Evolutionary conservation across 2,797 vertebrate species (phyloP), one percentile per base, ranked within the genome.

Genomic region (Gephyroberyx darwinii): DNA sequence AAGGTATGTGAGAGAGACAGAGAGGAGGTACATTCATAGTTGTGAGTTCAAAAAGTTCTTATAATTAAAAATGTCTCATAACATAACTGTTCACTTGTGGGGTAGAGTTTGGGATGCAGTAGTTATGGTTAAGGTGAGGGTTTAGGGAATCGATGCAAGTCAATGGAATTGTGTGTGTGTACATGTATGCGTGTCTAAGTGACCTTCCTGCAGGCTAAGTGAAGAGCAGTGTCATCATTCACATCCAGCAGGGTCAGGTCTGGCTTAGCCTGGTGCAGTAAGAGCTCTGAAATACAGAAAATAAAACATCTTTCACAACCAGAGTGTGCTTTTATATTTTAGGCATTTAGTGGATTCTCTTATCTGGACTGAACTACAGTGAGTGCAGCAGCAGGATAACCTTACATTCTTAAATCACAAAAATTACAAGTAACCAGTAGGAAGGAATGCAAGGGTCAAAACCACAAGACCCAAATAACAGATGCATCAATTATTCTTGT

Each of bases 151-250:
- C 10, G 39, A 41, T 41, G 10, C 9, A 41, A 41, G 39, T 41
- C 39, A 13, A 13, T 41, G 43, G 14, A 16, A 45, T 5, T 45
- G 43, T 41, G 39, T 41, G 10, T 13, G 39, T 20, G 50, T 51
- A 8, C 19, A 52, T 67, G 6, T 73, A 12, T 65, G 6, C 69
- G 22, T 71, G 63, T 79, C 65, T 77, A 7, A 71, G 75, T 65
- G 77, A 98, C 98, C 96, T 98, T 97, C 94, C 93, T 96, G 94
- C 98, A 99, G 90, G 98, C 97, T 92, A 99, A 92, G 92, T 99
- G 98, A 90, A 99, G 96, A 90, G 96, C 97, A 63, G 97, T 99
- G 93, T 98, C 98, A 92, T 96, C 96, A 92, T 95, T 96, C 91
- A 94, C 92, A 78, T 99, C 98, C 92, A 96, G 93, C 93, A 97